Conservation (phyloP, 2,113 vertebrate species). For the Poecilia latipinna region DNA sequence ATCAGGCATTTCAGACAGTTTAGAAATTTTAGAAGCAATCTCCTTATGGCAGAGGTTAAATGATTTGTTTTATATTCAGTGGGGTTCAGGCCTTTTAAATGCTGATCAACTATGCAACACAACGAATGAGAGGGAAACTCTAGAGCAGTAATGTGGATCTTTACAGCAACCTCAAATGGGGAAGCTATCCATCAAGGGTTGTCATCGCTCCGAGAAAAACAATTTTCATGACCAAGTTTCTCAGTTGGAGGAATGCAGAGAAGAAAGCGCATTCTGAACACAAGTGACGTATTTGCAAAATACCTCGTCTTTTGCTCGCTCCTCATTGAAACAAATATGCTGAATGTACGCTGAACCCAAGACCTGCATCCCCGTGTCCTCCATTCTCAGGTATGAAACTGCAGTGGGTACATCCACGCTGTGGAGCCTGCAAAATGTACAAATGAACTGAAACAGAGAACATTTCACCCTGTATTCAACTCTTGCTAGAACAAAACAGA, state of each 20-base stretch:
- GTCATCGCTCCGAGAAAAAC: background rate
- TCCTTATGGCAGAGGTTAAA: background rate
- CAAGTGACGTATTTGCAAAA: slow-evolving; percentile 9
- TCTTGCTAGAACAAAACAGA: background rate
- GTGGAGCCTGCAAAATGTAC: slow-evolving; percentile 77
- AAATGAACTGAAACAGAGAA: slow-evolving; percentile 20
- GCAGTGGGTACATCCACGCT: slow-evolving; percentile 87
- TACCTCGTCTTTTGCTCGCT: slow-evolving; percentile 89
- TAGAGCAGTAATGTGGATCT: background rate
- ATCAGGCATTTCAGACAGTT: background rate
- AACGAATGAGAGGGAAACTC: background rate
- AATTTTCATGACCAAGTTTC: slow-evolving; percentile 24
- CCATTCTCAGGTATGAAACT: slow-evolving; percentile 85
- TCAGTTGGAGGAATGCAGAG: slow-evolving; percentile 6
- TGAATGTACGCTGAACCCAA: slow-evolving; percentile 93
- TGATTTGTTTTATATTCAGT: background rate
- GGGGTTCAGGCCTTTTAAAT: background rate
- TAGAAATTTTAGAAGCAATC: background rate
- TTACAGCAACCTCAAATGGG: slow-evolving; percentile 7
- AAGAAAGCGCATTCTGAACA: slow-evolving; percentile 24
- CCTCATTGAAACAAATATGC: slow-evolving; percentile 92
- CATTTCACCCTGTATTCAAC: background rate
- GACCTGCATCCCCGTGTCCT: slow-evolving; percentile 87
- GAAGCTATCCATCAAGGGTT: slow-evolving; percentile 7
- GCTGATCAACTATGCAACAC: background rate